Conservation (phyloP, 2,888 invertebrate species). For the Oscheius sp. region DNA sequence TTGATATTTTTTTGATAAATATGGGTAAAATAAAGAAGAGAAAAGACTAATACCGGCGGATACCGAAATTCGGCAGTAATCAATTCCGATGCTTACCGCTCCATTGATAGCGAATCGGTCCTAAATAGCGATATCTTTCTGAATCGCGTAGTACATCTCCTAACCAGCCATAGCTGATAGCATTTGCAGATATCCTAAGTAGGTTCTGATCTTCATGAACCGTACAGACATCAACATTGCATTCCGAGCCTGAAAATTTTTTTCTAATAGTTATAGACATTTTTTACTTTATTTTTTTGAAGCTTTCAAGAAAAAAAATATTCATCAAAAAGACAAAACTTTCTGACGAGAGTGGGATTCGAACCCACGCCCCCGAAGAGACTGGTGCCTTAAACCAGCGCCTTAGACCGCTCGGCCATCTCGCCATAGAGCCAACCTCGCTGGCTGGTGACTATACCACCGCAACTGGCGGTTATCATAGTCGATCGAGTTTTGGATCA, state of each 20-base stretch:
- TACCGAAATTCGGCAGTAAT: neutral
- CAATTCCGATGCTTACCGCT: constrained; percentile 36
- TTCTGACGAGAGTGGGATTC: constrained; percentile 61
- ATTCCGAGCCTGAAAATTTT: constrained; percentile 76
- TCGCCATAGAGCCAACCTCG: too few relatives aligned
- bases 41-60: too few relatives aligned
- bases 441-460: too few relatives aligned
- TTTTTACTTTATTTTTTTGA: too few relatives aligned
- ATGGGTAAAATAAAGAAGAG: too few relatives aligned
- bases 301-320: too few relatives aligned
- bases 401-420: constrained; percentile 84
- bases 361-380: constrained; percentile 74
- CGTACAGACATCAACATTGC: constrained; percentile 82
- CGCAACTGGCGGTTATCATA: too few relatives aligned
- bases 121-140: constrained; percentile 85
- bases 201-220: constrained; percentile 76
- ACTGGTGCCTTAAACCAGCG: constrained; percentile 90
- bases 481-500: too few relatives aligned
- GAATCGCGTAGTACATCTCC: constrained; percentile 84
- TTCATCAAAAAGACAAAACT: too few relatives aligned
- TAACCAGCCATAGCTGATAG: constrained; percentile 85
- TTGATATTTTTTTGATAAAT: too few relatives aligned
- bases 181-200: constrained; percentile 80
- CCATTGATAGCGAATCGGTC: constrained; percentile 80
- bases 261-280: too few relatives aligned